Evolutionary conservation across 2,888 invertebrate genomes (phyloP), one percentile per base, ranked within the genome.

Genomic region (Nezara viridula): DNA sequence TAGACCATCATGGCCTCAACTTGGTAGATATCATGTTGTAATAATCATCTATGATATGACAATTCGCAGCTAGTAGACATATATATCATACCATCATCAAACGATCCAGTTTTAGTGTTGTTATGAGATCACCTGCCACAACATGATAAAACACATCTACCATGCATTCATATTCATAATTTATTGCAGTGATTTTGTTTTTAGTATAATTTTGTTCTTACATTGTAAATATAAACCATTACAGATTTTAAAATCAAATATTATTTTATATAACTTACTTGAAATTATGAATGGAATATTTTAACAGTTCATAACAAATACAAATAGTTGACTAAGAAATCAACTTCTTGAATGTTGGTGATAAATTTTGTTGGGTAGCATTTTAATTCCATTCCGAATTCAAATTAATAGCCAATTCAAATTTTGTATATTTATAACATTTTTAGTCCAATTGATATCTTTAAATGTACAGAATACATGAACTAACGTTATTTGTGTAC

Each of bases 401-500:
- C 16, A 73, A 73, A 60, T 32, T 32, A 27, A 27, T 60, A 32
- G 37, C 6, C 6, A 44, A 32, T 37, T n/a, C n/a, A n/a, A n/a
- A n/a, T n/a, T n/a, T 16, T 73, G 19, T 37, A 19, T 73, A 32
- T 37, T 21, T 9, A 19, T 37, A 19, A 73, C 44, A 81, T 81
- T 81, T 81, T 81, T 44, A 81, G 81, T 81, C 81, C 81, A 81
- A 81, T 44, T 44, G 81, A 81, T 81, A 81, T 81, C 44, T 37
- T 37, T 73, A 44, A 81, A 40, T 81, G 81, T 81, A 81, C 81
- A 81, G 81, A 81, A 44, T 44, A 81, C 81, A 81, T 81, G 12
- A 73, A 81, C 81, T 81, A 81, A 81, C 81, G 81, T 44, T 77
- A 77, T 77, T 77, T 81, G 81, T 81, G 44, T 47, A 81, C n/a